Percentiles rank a stretch among this genome's conserved stretches.
phyloP scores from a whole-genome alignment of 2,113 vertebrate genomes.

The Illadopsis cleaveri region DNA sequence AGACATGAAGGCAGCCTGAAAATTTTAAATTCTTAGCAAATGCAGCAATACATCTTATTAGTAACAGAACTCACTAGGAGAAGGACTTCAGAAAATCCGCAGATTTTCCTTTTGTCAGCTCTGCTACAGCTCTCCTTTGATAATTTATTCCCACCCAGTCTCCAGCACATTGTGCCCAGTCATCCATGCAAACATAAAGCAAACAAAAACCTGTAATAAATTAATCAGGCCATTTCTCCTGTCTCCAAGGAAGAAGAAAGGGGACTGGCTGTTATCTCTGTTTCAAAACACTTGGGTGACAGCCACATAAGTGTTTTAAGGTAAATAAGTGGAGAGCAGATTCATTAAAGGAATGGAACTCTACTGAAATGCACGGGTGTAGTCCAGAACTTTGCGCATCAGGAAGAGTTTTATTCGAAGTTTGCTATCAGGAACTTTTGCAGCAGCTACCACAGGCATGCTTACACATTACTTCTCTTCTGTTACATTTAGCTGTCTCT shows the following conservation, averaged over 20 bases:
- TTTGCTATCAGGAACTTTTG: not conserved
- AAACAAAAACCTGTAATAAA: constrained; percentile 46
- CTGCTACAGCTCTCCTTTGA: not conserved
- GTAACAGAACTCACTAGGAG: not conserved
- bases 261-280: not conserved
- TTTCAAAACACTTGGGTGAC: constrained; percentile 30
- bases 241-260: constrained; percentile 21
- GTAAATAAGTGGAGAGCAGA: not conserved
- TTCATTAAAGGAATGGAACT: not conserved
- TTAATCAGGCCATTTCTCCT: constrained; percentile 35
- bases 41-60: not conserved
- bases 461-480: not conserved
- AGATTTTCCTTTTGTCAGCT: not conserved
- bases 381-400: not conserved
- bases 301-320: constrained; percentile 9
- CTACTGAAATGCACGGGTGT: not conserved
- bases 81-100: not conserved
- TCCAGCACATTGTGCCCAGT: not conserved
- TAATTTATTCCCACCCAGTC: constrained; percentile 34
- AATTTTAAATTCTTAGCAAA: not conserved
- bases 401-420: not conserved
- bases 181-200: constrained; percentile 22
- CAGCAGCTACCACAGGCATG: not conserved
- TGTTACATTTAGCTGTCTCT: not conserved
- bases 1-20: not conserved